Evolutionary conservation across 2,797 vertebrate genomes (phyloP).

Genomic region (Oryzias dopingdopingensis): DNA sequence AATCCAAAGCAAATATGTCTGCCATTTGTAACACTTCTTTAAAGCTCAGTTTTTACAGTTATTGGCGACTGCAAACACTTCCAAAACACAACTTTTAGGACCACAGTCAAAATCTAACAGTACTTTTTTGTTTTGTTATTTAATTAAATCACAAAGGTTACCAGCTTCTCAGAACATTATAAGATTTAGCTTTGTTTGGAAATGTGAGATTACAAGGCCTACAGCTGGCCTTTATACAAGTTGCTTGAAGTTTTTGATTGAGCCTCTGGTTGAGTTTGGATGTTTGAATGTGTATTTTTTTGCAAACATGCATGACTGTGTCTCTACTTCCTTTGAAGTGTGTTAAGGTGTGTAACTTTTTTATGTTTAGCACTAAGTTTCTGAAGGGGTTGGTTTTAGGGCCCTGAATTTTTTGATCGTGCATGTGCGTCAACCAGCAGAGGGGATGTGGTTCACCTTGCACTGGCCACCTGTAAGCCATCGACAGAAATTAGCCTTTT

Average conservation of each 20-base stretch:
- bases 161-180: constrained; percentile 15
- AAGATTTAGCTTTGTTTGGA: constrained; percentile 40
- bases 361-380: constrained; percentile 70
- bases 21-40: constrained; percentile 41
- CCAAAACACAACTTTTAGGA: constrained; percentile 28
- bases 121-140: constrained; percentile 11
- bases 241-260: constrained; percentile 56
- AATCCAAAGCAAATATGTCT: constrained; percentile 38
- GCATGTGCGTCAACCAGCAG: constrained; percentile 44
- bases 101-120: constrained; percentile 19
- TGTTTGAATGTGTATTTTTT: constrained; percentile 35
- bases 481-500: constrained; percentile 80
- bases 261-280: constrained; percentile 56
- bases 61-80: constrained; percentile 30
- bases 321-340: constrained; percentile 67
- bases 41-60: constrained; percentile 19
- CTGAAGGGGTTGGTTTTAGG: constrained; percentile 61
- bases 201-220: constrained; percentile 49
- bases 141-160: constrained; percentile 13
- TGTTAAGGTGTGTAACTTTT: constrained; percentile 69
- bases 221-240: constrained; percentile 53
- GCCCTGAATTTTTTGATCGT: constrained; percentile 38
- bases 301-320: constrained; percentile 36
- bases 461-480: constrained; percentile 81
- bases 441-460: constrained; percentile 77